A percentile compares a stretch with the other conserved stretches of the same genome.
phyloP scores from a whole-genome alignment of 2,888 invertebrate genomes.

The Scaptomyza cyrtandrae region DNA sequence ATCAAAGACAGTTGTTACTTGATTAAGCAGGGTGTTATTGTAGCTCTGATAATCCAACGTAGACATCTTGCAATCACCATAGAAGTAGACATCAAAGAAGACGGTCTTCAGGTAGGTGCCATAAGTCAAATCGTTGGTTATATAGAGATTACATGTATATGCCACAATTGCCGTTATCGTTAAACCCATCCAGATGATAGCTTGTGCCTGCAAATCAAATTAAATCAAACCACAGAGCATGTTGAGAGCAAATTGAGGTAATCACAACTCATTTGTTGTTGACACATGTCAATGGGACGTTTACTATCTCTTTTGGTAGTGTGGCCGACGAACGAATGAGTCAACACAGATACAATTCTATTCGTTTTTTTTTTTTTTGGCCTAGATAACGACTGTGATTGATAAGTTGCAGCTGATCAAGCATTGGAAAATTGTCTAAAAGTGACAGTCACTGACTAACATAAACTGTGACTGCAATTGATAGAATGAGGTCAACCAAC shows the following conservation, averaged over 20 bases:
- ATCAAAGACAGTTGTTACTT: constrained; percentile 70
- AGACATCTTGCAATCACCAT: constrained; percentile 71
- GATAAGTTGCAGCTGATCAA: constrained; percentile 34
- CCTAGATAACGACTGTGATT: constrained; percentile 36
- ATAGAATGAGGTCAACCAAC: constrained; percentile 41
- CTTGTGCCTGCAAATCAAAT: constrained; percentile 80
- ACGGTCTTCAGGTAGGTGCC: constrained; percentile 74
- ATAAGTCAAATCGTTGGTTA: constrained; percentile 57
- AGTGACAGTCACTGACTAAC: constrained; percentile 4
- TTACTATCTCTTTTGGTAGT: constrained; percentile 7
- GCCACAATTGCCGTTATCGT: constrained; percentile 83
- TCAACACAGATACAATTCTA: constrained; percentile 12
- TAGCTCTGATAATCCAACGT: constrained; percentile 57
- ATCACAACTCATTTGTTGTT: constrained; percentile 34
- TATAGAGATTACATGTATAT: constrained; percentile 79
- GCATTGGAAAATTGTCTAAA: constrained; percentile 2
- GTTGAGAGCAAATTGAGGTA: constrained; percentile 15
- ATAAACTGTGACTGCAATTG: neutral
- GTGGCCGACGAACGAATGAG: constrained; percentile 8
- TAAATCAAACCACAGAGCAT: neutral
- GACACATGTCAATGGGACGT: constrained; percentile 28
- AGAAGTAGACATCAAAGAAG: constrained; percentile 83
- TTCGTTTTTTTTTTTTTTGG: constrained; percentile 1
- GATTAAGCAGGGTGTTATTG: constrained; percentile 45
- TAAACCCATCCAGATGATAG: constrained; percentile 83